A percentile compares a stretch with the other conserved stretches of the same genome.
Conservation (phyloP, 2,113 vertebrate genomes). For the Geococcyx californianus region DNA sequence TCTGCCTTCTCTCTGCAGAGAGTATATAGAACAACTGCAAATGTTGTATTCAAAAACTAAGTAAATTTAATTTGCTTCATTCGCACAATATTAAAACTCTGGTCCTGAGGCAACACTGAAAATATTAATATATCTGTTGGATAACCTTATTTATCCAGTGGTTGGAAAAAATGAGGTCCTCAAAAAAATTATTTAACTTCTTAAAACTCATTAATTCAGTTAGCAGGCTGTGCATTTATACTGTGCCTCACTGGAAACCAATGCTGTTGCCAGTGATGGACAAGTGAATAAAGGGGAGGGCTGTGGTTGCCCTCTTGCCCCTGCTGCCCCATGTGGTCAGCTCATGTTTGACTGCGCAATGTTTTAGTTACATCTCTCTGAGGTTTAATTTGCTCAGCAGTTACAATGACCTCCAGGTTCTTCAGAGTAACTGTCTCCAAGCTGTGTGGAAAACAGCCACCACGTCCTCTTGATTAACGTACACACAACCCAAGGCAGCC, state of each 20-base stretch:
- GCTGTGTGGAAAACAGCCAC: fast-evolving
- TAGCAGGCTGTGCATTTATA: not conserved
- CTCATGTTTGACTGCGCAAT: not conserved
- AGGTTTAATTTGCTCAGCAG: not conserved
- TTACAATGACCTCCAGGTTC: not conserved
- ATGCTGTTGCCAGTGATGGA: not conserved
- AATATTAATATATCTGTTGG: not conserved
- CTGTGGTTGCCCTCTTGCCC: not conserved
- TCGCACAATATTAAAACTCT: not conserved
- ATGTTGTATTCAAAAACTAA: not conserved
- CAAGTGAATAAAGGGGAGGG: not conserved
- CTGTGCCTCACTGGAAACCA: not conserved
- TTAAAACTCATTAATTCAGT: not conserved
- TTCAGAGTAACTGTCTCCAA: not conserved
- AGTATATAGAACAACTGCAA: not conserved
- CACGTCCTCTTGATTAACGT: fast-evolving
- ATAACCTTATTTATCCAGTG: not conserved
- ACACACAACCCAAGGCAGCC: not conserved
- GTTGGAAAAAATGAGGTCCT: not conserved
- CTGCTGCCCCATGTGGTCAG: not conserved
- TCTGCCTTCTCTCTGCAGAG: not conserved
- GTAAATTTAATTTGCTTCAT: not conserved
- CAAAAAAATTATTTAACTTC: not conserved
- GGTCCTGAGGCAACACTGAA: not conserved
- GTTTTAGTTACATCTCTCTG: not conserved